These are phyloP conservation scores for Siniperca scherzeri DNA, from an alignment of 2,797 vertebrate genomes.

Conservation along the genomic window DNA sequence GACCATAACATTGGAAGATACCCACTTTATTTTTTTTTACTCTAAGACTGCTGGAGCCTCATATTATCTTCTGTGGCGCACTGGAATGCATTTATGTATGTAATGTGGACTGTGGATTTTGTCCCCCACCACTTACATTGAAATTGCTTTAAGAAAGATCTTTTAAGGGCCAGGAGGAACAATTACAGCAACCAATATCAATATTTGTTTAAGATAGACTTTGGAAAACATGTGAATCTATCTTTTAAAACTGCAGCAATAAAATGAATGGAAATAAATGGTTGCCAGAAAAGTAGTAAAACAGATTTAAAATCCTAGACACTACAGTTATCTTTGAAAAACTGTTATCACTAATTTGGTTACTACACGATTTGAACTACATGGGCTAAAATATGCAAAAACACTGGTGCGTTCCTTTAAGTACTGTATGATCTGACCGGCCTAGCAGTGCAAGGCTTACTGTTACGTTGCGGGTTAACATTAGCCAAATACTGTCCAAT, in stretches of 20 bases:
- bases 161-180: neutral
- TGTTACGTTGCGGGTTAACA: neutral
- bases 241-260: neutral
- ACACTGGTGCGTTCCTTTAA: neutral
- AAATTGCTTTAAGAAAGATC: neutral
- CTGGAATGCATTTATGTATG: neutral
- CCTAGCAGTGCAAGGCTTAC: neutral
- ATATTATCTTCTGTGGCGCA: neutral
- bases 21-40: neutral
- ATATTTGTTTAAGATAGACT: neutral
- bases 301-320: neutral
- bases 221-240: no score
- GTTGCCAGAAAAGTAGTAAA: no score
- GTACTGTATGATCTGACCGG: neutral
- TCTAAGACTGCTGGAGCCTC: neutral
- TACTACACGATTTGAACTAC: neutral
- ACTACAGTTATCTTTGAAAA: slow-evolving; percentile 2
- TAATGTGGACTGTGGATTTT: neutral
- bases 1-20: neutral
- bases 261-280: neutral
- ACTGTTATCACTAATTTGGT: neutral
- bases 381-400: slow-evolving; percentile 20
- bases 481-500: neutral
- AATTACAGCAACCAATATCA: neutral
- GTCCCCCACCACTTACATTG: neutral